Evolutionary conservation across 2,888 invertebrate genomes (phyloP).

Genomic region (Xiphydria camelus): DNA sequence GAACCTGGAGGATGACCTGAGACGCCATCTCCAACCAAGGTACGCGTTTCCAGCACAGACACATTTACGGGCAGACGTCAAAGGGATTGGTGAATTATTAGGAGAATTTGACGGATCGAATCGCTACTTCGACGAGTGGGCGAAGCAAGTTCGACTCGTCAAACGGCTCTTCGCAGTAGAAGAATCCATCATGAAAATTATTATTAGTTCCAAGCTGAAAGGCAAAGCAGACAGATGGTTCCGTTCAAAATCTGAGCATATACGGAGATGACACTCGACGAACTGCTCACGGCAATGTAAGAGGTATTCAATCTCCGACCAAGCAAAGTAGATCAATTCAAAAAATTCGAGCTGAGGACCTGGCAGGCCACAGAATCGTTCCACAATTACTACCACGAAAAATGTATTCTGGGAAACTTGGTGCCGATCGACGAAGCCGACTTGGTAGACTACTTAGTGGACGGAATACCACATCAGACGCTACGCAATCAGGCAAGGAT

Average conservation of each 20-base stretch:
- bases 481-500: slow-evolving; percentile 14
- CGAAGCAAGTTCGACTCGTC: slow-evolving; percentile 10
- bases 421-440: slow-evolving; percentile 17
- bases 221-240: too few species aligned
- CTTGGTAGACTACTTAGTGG: slow-evolving; percentile 16
- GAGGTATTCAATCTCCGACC: too few species aligned
- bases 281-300: too few species aligned
- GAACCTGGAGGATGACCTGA: too few species aligned
- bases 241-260: too few species aligned
- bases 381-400: slow-evolving; percentile 20
- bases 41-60: too few species aligned
- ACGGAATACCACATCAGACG: slow-evolving; percentile 15
- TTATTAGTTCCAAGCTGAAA: too few species aligned
- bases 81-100: slow-evolving; percentile 11
- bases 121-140: slow-evolving; percentile 12
- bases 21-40: too few species aligned
- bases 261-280: too few species aligned
- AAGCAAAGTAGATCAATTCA: too few species aligned
- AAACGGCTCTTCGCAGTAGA: slow-evolving; percentile 6
- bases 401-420: slow-evolving; percentile 18
- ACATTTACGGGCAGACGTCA: slow-evolving; percentile 6
- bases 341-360: too few species aligned
- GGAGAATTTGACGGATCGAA: slow-evolving; percentile 13
- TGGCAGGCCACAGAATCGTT: slow-evolving; percentile 3
- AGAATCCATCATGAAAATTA: slow-evolving; percentile 9